Evolutionary conservation across 2,888 invertebrate genomes (phyloP), one percentile per base, ranked within the genome.

Genomic region (Eurois occulta): DNA sequence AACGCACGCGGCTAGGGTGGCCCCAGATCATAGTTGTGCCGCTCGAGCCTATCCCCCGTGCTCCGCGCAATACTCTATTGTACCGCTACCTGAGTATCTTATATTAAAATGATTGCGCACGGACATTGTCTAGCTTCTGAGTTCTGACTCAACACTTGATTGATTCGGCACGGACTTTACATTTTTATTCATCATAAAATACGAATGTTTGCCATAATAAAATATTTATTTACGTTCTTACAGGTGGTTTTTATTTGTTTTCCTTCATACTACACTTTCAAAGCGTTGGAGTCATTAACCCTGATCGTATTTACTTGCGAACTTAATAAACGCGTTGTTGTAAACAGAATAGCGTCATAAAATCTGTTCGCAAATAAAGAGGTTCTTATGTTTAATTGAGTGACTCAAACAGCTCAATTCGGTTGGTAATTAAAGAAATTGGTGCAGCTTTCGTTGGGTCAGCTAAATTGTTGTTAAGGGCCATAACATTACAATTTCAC

Each of bases 401-500:
- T 92, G 91, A 90, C 88, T 91, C 83, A 89, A 93, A 94, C 94
- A 91, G 91, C 93, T 95, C 93, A 94, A 94, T 94, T 92, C 88
- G 80, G 88, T 67, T 83, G 88, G 88, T 94, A 95, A 95, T 95
- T 95, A 94, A 94, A 93, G 93, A 94, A 95, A 95, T 95, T 94
- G 94, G 94, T 95, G 91, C 94, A 94, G 92, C 90, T 94, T 94
- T 94, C 92, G 87, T 93, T 93, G 92, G 92, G 91, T 91, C 90
- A 90, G 91, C 92, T 90, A 94, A 95, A 94, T 95, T 94, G 93
- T 94, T 94, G 94, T 95, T 94, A 94, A 94, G 93, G 91, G 92
- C 92, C 93, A 93, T 94, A 94, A 93, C 92, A 94, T 95, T 94
- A 95, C 93, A 94, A 93, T 93, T 96, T 95, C 95, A 94, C 92